Percentiles rank a stretch among this genome's conserved stretches.
Conservation (phyloP, 2,797 vertebrate genomes). For the Kryptolebias ocellatus region DNA sequence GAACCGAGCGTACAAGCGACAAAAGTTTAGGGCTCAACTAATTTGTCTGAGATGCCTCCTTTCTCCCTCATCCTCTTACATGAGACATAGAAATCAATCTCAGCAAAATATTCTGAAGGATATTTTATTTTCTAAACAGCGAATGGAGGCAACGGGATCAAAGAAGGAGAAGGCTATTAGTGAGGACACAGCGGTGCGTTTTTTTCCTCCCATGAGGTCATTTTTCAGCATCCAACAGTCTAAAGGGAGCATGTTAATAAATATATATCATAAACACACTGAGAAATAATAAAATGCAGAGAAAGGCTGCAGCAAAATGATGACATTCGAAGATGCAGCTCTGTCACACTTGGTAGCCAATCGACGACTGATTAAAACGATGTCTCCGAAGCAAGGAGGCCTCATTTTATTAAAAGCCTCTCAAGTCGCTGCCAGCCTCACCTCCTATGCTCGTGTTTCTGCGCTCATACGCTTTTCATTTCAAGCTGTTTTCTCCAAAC, state of each 20-base stretch:
- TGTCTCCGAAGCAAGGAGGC: too few species aligned
- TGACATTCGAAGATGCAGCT: not conserved
- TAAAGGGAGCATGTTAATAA: not conserved
- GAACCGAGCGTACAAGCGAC: not conserved
- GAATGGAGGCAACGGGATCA: too few species aligned
- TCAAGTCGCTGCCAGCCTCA: too few species aligned
- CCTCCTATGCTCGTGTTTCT: too few species aligned
- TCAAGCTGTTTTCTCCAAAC: too few species aligned
- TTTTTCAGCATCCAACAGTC: too few species aligned
- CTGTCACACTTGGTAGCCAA: not conserved
- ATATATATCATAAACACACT: not conserved
- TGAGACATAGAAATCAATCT: not conserved
- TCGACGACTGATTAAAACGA: too few species aligned
- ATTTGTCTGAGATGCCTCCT: not conserved
- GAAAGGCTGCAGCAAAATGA: not conserved
- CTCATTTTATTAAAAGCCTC: too few species aligned
- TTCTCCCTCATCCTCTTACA: not conserved
- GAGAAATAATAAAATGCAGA: not conserved
- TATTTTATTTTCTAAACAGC: not conserved
- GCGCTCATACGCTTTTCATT: too few species aligned
- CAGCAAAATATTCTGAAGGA: not conserved
- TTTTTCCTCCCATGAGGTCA: too few species aligned
- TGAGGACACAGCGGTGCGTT: too few species aligned
- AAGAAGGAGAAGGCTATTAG: too few species aligned
- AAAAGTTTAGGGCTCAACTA: not conserved